Conservation (phyloP, 1,140 invertebrate genomes). For the Penaeus japonicus region DNA sequence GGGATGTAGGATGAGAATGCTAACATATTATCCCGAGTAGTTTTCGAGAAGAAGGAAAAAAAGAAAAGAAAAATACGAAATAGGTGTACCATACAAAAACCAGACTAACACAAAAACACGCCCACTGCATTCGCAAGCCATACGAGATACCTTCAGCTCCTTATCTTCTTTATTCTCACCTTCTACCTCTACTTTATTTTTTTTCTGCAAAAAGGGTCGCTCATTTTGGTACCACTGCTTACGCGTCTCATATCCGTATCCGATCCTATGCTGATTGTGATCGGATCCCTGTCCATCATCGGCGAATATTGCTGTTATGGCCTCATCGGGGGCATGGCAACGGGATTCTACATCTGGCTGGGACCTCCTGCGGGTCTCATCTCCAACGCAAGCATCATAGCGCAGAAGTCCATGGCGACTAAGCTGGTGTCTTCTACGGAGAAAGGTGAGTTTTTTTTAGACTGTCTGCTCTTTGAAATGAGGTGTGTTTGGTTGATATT, state of each 20-base stretch:
- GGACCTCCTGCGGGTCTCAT: constrained; percentile 37
- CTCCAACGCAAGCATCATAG: constrained; percentile 49
- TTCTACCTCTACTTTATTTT: background rate
- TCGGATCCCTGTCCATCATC: constrained; percentile 28
- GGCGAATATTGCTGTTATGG: constrained; percentile 46
- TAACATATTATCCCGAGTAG: no score
- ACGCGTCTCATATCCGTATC: constrained; percentile 22
- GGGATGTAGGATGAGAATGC: no score
- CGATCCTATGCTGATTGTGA: constrained; percentile 33
- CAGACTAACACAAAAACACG: no score
- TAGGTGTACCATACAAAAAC: no score
- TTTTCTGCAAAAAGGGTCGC: constrained; percentile 7
- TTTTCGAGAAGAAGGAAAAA: no score
- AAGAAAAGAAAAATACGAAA: no score
- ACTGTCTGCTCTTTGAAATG: background rate
- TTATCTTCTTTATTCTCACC: no score
- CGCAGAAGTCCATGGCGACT: constrained; percentile 51
- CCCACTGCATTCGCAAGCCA: no score
- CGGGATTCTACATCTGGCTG: constrained; percentile 42
- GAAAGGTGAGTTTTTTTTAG: constrained; percentile 29
- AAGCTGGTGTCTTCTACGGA: constrained; percentile 41
- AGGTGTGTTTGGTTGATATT: no score
- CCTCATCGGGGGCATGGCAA: constrained; percentile 13
- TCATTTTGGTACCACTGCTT: constrained; percentile 51
- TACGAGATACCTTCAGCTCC: no score